Percentiles rank a stretch among this genome's conserved stretches.
Conservation (phyloP, 2,113 vertebrate genomes). For the Nansenia antarctica region DNA sequence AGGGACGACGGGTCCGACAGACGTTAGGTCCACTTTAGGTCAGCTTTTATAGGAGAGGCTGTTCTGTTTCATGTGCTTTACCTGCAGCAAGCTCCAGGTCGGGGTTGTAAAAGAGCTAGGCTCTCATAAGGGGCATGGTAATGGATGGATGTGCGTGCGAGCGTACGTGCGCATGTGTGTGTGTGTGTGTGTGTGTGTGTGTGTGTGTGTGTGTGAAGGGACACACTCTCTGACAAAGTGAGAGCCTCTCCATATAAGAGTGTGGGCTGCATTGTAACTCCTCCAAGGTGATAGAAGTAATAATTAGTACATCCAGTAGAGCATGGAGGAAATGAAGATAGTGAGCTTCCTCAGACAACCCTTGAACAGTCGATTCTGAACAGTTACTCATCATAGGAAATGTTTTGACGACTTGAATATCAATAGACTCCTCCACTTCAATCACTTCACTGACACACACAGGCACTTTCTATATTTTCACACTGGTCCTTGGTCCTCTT, state of each 20-base stretch:
- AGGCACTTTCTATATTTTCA: too few relatives aligned
- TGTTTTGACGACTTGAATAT: background rate
- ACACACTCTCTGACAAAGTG: slow-evolving; percentile 5
- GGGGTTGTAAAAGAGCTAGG: slow-evolving; percentile 14
- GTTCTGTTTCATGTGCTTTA: background rate
- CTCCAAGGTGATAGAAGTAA: slow-evolving; percentile 46
- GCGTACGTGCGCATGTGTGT: background rate
- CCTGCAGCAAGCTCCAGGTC: slow-evolving; percentile 33
- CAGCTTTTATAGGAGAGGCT: slow-evolving; percentile 9
- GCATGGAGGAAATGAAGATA: slow-evolving; percentile 49
- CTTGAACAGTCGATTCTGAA: slow-evolving; percentile 24
- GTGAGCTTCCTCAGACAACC: slow-evolving; percentile 18
- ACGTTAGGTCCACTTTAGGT: slow-evolving; percentile 52
- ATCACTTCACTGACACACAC: background rate
- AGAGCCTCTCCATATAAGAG: slow-evolving; percentile 25
- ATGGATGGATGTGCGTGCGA: background rate
- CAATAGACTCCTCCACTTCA: background rate
- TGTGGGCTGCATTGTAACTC: slow-evolving; percentile 6
- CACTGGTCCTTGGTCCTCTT: too few relatives aligned
- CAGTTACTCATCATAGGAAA: slow-evolving; percentile 36
- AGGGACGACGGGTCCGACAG: slow-evolving; percentile 8
- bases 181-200: background rate
- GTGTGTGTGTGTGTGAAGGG: background rate
- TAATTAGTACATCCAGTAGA: slow-evolving; percentile 51
- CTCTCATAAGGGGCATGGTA: slow-evolving; percentile 19